A percentile compares a stretch with the other conserved stretches of the same genome.
These are phyloP conservation scores for Drosophila sulfurigaster DNA, from an alignment of 1,140 invertebrate species.

Conservation along the genomic window DNA sequence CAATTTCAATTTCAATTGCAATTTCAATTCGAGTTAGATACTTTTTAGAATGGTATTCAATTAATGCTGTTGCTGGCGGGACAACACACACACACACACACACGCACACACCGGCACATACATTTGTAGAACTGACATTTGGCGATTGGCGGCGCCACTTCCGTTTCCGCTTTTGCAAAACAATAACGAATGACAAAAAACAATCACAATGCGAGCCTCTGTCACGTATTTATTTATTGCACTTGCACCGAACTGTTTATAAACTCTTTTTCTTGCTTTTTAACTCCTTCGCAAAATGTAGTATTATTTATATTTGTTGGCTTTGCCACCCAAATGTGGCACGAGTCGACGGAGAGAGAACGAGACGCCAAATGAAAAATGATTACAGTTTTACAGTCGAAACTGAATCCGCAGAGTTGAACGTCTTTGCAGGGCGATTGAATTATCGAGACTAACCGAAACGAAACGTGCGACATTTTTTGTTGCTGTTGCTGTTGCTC, in stretches of 20 bases:
- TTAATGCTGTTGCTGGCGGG: constrained; percentile 2
- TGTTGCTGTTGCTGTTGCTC: constrained; percentile 67
- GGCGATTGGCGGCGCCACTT: constrained; percentile 34
- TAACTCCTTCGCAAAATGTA: neutral
- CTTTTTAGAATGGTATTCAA: neutral
- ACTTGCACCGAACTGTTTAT: constrained; percentile 5
- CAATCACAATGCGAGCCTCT: constrained; percentile 9
- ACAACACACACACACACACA: constrained; percentile 10
- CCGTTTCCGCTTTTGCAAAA: constrained; percentile 46
- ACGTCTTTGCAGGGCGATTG: constrained; percentile 81
- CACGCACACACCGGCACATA: constrained; percentile 43
- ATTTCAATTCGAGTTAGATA: neutral
- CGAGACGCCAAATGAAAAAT: constrained; percentile 11
- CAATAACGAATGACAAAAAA: constrained; percentile 14
- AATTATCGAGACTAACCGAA: constrained; percentile 82
- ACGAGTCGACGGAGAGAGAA: neutral
- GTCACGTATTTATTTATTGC: constrained; percentile 32
- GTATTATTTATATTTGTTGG: neutral
- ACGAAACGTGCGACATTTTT: constrained; percentile 82
- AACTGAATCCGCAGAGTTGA: constrained; percentile 46
- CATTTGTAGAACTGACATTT: constrained; percentile 24
- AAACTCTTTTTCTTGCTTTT: constrained; percentile 9
- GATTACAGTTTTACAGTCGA: constrained; percentile 11
- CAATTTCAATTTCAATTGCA: neutral
- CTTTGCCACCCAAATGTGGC: constrained; percentile 25